A percentile compares a stretch with the other conserved stretches of the same genome.
phyloP scores from a whole-genome alignment of 1,140 invertebrate genomes.

The Drosophila albomicans region DNA sequence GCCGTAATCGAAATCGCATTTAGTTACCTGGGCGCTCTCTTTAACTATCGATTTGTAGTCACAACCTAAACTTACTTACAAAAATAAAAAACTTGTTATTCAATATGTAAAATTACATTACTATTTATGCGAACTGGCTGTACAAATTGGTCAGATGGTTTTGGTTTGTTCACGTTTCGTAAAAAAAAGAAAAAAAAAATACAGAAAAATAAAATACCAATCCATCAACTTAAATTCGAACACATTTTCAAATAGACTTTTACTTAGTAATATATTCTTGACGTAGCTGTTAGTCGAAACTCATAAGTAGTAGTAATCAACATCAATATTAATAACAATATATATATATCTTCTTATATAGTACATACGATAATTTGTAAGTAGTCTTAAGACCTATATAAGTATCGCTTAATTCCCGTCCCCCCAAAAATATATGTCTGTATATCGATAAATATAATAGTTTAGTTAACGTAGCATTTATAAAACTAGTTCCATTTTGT shows the following conservation, averaged over 20 bases:
- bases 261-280: slow-evolving; percentile 33
- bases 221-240: slow-evolving; percentile 30
- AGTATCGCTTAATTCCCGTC: slow-evolving; percentile 11
- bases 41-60: slow-evolving; percentile 38
- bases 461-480: slow-evolving; percentile 3
- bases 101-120: slow-evolving; percentile 36
- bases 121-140: slow-evolving; percentile 31
- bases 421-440: slow-evolving; percentile 1
- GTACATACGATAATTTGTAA: slow-evolving; percentile 13
- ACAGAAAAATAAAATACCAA: slow-evolving; percentile 20
- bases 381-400: slow-evolving; percentile 19
- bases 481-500: slow-evolving; percentile 3
- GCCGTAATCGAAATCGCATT: slow-evolving; percentile 38
- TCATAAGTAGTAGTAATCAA: slow-evolving; percentile 26
- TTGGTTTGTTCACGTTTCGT: slow-evolving; percentile 80
- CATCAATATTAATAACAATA: background rate
- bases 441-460: slow-evolving; percentile 14
- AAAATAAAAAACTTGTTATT: slow-evolving; percentile 19
- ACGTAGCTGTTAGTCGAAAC: slow-evolving; percentile 22
- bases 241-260: slow-evolving; percentile 16
- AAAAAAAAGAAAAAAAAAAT: slow-evolving; percentile 40
- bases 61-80: slow-evolving; percentile 28
- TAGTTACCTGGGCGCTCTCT: slow-evolving; percentile 43
- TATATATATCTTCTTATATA: background rate
- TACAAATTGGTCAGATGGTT: slow-evolving; percentile 47